Evolutionary conservation across 2,888 invertebrate genomes (phyloP), one percentile per base, ranked within the genome.

Genomic region (Archips crataeganus): DNA sequence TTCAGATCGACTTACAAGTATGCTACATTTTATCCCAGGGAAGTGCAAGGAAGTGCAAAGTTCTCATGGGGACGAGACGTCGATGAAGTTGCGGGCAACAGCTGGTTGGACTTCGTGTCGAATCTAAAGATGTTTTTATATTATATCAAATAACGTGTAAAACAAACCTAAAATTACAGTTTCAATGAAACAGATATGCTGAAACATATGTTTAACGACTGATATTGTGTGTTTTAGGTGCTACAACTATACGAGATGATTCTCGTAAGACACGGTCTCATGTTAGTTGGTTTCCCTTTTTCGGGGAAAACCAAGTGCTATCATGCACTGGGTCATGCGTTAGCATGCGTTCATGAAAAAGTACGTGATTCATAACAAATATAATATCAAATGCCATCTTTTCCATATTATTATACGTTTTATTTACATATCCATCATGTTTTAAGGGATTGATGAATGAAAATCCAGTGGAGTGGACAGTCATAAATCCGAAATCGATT

Each of bases 401-500:
- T 47, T 49, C 45, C 10, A 47, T 10, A 47, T 47, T 47, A 3
- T 11, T 47, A 47, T 49, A 3, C n/a, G n/a, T n/a, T n/a, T 49
- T 49, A 49, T 49, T 4, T 5, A 49, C 49, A 13, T n/a, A 45
- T 9, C 9, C n/a, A n/a, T 49, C 49, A 5, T n/a, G 32, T 70
- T 76, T 78, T 54, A 54, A 97, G 96, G 96, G 96, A 76, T 93
- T 96, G 54, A 96, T 97, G 95, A 95, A 96, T 36, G 98, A 98
- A 84, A 96, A 97, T 82, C 95, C 95, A 76, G 97, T 97, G 0
- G 96, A 98, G 79, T 97, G 96, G 84, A 97, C 96, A 0, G 95
- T 98, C 1, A 98, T 98, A 78, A 99, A 99, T 91, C 99, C 99
- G 0, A 99, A 99, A 90, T 97, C 99, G 0, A 97, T 99, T 72